These are phyloP conservation scores for Tanytarsus gracilentus DNA, from an alignment of 2,888 invertebrate species.

Conservation along the genomic window DNA sequence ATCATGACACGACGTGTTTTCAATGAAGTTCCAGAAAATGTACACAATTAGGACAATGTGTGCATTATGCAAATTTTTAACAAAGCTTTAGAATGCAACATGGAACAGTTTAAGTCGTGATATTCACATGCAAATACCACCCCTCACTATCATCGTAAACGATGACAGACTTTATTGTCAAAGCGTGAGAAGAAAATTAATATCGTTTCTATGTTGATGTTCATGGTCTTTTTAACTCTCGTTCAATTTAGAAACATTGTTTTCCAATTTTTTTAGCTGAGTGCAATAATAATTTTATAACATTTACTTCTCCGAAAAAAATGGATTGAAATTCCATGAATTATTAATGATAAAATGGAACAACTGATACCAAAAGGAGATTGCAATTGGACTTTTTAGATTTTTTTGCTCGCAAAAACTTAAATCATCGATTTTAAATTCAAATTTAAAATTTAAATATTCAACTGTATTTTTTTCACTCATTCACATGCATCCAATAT, in stretches of 20 bases:
- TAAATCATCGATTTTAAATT: background rate
- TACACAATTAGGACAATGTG: background rate
- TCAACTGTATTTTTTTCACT: too few relatives aligned
- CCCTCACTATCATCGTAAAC: background rate
- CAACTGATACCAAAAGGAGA: constrained; percentile 7
- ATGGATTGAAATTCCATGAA: background rate
- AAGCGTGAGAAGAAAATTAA: constrained; percentile 2
- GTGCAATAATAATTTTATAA: background rate
- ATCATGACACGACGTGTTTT: too few relatives aligned
- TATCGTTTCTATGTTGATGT: background rate
- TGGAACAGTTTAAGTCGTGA: background rate
- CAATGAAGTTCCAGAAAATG: too few relatives aligned
- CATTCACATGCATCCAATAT: too few relatives aligned
- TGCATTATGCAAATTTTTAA: too few relatives aligned
- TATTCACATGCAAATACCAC: background rate
- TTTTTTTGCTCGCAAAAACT: too few relatives aligned
- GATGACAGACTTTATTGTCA: background rate
- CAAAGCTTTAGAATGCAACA: too few relatives aligned
- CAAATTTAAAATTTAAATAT: too few relatives aligned
- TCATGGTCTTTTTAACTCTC: background rate
- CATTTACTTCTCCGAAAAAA: background rate
- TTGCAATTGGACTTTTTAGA: too few relatives aligned
- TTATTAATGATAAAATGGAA: background rate
- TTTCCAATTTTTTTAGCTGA: background rate
- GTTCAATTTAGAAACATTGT: background rate